Percentiles rank a stretch among this genome's conserved stretches.
Evolutionary conservation across 1,140 invertebrate species (phyloP).

Genomic region (Dinoponera quadriceps): DNA sequence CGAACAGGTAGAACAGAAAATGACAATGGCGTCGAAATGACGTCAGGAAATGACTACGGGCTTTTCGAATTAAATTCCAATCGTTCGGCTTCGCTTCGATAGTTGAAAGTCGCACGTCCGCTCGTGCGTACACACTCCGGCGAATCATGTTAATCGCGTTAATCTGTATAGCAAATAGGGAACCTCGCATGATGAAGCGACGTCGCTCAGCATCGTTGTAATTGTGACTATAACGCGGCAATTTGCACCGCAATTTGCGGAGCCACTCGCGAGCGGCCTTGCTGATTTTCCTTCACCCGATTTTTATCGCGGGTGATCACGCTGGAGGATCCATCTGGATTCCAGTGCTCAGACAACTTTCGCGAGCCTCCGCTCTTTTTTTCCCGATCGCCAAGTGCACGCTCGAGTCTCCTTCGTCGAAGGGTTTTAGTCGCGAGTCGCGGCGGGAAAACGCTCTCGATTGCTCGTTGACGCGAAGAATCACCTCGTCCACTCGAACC

Average conservation of each 20-base stretch:
- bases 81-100: not conserved
- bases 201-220: not conserved
- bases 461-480: no score
- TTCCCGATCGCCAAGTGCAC: no score
- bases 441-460: not conserved
- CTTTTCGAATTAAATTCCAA: not conserved
- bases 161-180: not conserved
- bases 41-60: not conserved
- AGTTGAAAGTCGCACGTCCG: not conserved
- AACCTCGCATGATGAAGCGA: not conserved
- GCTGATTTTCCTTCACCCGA: conserved; percentile 10
- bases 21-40: no score
- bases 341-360: conserved; percentile 11
- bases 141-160: not conserved
- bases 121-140: not conserved
- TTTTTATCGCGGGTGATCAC: not conserved
- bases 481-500: no score
- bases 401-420: not conserved
- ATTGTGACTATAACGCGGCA: not conserved
- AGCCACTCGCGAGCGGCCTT: not conserved
- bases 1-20: no score
- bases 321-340: not conserved
- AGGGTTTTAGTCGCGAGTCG: not conserved
- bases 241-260: not conserved
- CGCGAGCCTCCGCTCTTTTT: not conserved